phyloP scores from a whole-genome alignment of 2,113 vertebrate species.

The Amazona guildingii region DNA sequence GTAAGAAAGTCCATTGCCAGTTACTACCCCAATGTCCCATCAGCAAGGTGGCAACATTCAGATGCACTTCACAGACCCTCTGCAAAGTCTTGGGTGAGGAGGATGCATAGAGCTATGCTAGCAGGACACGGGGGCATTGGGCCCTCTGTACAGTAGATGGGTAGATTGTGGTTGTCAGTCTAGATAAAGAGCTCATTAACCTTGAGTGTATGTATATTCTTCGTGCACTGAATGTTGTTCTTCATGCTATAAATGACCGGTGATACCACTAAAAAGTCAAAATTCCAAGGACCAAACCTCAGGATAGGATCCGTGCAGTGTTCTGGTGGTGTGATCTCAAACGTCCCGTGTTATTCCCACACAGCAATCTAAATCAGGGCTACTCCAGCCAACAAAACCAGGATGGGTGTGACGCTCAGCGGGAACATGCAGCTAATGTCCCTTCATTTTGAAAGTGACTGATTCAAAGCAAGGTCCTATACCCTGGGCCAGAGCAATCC shows the following conservation, averaged over 20 bases:
- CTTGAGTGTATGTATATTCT: background rate
- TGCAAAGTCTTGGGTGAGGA: accelerated
- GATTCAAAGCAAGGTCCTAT: too few relatives aligned
- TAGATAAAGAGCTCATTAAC: background rate
- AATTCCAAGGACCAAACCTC: background rate
- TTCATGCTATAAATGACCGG: background rate
- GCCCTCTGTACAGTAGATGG: background rate
- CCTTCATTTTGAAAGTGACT: background rate
- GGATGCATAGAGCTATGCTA: accelerated
- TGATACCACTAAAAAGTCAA: background rate
- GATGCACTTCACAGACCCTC: background rate
- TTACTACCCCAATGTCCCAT: accelerated
- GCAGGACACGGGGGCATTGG: accelerated
- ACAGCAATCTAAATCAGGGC: background rate
- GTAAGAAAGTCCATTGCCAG: background rate
- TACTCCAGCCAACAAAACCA: too few relatives aligned
- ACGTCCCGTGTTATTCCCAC: accelerated
- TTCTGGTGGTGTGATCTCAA: background rate
- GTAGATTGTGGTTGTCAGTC: background rate
- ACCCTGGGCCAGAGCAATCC: too few relatives aligned
- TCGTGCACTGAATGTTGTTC: background rate
- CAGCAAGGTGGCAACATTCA: background rate
- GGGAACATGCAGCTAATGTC: background rate
- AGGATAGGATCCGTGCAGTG: background rate
- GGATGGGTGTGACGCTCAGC: background rate